Percentiles rank a stretch among this genome's conserved stretches.
Conservation (phyloP, 2,888 invertebrate species). For the Scotopteryx bipunctaria region DNA sequence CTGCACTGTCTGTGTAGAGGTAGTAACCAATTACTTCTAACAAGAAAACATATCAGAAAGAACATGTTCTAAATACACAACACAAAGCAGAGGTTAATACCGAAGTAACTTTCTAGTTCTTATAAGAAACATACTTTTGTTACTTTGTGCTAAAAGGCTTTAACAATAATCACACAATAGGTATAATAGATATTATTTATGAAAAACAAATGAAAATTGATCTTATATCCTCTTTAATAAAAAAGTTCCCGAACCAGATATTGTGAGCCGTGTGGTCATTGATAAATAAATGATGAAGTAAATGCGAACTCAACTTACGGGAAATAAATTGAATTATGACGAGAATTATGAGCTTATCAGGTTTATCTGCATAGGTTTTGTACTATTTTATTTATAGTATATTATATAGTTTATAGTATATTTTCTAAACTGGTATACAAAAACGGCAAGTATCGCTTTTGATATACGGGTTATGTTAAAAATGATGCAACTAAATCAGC, state of each 20-base stretch:
- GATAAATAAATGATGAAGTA: no score
- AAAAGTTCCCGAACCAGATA: no score
- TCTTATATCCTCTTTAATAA: no score
- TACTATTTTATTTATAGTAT: no score
- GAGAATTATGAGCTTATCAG: no score
- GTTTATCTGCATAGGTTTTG: no score
- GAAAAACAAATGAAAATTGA: no score
- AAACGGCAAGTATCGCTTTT: conserved; percentile 8
- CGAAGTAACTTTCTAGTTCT: background rate
- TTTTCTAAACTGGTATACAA: background rate
- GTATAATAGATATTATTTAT: no score
- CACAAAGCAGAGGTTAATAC: background rate
- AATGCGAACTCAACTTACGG: no score
- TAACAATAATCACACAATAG: background rate
- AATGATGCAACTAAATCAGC: conserved; percentile 37
- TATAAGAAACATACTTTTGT: background rate
- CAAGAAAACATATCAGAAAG: conserved; percentile 1
- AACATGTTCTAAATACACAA: background rate
- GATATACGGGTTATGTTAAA: conserved; percentile 21
- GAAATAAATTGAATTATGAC: no score
- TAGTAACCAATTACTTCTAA: background rate
- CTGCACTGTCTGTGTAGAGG: no score
- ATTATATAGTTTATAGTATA: background rate
- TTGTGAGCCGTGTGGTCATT: no score
- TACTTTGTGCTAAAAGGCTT: background rate